Base-by-base conservation (phyloP, 2,888 invertebrate genomes). In the Lasioglossum lativentre region DNA sequence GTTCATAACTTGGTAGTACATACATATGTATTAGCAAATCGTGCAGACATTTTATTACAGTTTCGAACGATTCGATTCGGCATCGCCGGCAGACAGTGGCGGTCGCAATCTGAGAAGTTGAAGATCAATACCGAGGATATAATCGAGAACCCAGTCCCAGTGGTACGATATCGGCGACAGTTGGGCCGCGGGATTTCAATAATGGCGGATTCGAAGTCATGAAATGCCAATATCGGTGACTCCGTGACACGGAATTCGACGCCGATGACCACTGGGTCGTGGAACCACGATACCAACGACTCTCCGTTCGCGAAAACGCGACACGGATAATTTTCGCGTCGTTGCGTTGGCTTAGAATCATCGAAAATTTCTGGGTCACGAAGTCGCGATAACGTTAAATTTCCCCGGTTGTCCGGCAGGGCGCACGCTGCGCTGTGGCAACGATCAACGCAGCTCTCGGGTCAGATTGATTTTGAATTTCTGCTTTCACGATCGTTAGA, bases 141-240 rank as follows among this genome's bases (percentile, higher is more conserved):
- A 70, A 70, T 70, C 70, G 14, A 70, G 40, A n/a, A n/a, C n/a
- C n/a, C n/a, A n/a, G n/a, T n/a, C 42, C 45, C 30, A 30, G 30
- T 12, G 68, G 66, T 74, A 40, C 70, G 56, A 47, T 42, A 45
- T 47, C 74, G 34, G 71, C 72, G 56, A 78, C 78, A 70, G 63
- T 72, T 72, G 30, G 72, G 79, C 73, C 81, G 75, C 23, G 30
- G 40, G 81, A 52, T 52, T 80, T 75, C 82, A 63, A 81, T 81
- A 78, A 81, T 27, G 78, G 45, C 19, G 27, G 30, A 73, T 30
- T n/a, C 59, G 71, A 34, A 59, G 14, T 78, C 72, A 40, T 23
- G 81, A 66, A 78, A 81, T 78, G 45, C 59, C 78, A 34, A 81
- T 72, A 78, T 78, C 72, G 71, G 71, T 47, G 30, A 27, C 27